These are phyloP conservation scores for Salpingus planirostris DNA, from an alignment of 2,888 invertebrate genomes.

Conservation along the genomic window DNA sequence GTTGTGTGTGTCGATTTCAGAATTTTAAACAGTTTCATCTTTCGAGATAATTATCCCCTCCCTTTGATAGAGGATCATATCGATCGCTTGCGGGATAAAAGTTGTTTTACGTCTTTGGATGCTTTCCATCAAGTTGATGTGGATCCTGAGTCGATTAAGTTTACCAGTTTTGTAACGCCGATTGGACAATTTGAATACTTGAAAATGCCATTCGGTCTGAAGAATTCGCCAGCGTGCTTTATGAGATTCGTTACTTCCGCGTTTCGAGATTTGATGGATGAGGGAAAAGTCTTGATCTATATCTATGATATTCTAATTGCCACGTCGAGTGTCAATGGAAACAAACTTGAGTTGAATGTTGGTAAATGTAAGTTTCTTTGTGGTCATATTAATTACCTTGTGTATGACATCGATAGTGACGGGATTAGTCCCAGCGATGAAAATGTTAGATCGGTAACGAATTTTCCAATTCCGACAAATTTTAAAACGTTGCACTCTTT, in stretches of 20 bases:
- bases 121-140: conserved; percentile 5
- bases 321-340: neutral
- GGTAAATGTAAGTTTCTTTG: conserved; percentile 1
- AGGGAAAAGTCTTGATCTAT: conserved; percentile 2
- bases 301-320: conserved; percentile 7
- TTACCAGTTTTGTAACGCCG: conserved; percentile 6
- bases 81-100: conserved; percentile 2
- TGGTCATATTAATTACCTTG: conserved; percentile 1
- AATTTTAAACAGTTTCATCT: too few relatives aligned
- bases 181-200: conserved; percentile 5
- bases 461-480: conserved; percentile 3
- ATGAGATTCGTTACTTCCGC: conserved; percentile 2
- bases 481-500: neutral
- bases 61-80: conserved; percentile 5
- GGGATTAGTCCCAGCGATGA: conserved; percentile 1
- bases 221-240: conserved; percentile 1
- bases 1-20: too few relatives aligned
- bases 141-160: conserved; percentile 1
- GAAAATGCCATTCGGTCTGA: conserved; percentile 5
- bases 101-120: conserved; percentile 3
- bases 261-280: conserved; percentile 2
- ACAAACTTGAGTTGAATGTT: neutral
- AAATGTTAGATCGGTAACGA: neutral
- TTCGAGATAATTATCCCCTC: conserved; percentile 6
- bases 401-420: conserved; percentile 1